Percentiles rank a stretch among this genome's conserved stretches.
Evolutionary conservation across 1,140 invertebrate species (phyloP).

Genomic region (Bicyclus anynana): DNA sequence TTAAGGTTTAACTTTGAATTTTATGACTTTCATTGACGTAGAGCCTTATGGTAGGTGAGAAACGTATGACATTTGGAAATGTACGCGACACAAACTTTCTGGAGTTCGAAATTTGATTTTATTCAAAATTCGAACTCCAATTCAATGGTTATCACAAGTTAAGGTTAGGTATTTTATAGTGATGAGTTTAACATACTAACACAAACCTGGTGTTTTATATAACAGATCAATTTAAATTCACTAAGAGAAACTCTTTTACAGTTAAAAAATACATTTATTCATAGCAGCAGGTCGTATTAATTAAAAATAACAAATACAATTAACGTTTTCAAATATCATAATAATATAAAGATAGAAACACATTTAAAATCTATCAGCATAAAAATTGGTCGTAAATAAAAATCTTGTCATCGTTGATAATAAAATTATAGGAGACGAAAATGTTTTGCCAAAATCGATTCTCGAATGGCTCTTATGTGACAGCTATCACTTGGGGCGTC

Average conservation of each 20-base stretch:
- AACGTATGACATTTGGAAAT: constrained; percentile 59
- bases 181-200: neutral
- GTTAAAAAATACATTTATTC: too few relatives aligned
- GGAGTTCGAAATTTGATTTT: constrained; percentile 40
- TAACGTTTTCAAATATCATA: neutral
- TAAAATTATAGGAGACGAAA: constrained; percentile 20
- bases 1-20: constrained; percentile 19
- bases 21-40: neutral
- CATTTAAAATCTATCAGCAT: constrained; percentile 15
- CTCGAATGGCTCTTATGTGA: constrained; percentile 20
- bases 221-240: neutral
- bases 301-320: constrained; percentile 1
- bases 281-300: neutral
- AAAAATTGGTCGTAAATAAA: constrained; percentile 23
- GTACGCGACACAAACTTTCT: constrained; percentile 33
- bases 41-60: constrained; percentile 43
- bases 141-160: constrained; percentile 19
- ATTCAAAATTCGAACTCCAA: constrained; percentile 39
- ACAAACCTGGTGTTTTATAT: neutral
- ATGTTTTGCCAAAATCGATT: constrained; percentile 12
- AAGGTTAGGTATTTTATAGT: constrained; percentile 24
- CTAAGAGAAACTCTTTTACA: neutral
- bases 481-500: constrained; percentile 28
- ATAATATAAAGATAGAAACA: constrained; percentile 6
- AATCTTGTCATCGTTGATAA: constrained; percentile 28